A percentile compares a stretch with the other conserved stretches of the same genome.
These are phyloP conservation scores for Epirrita christyi DNA, from an alignment of 2,888 invertebrate species.

Conservation along the genomic window DNA sequence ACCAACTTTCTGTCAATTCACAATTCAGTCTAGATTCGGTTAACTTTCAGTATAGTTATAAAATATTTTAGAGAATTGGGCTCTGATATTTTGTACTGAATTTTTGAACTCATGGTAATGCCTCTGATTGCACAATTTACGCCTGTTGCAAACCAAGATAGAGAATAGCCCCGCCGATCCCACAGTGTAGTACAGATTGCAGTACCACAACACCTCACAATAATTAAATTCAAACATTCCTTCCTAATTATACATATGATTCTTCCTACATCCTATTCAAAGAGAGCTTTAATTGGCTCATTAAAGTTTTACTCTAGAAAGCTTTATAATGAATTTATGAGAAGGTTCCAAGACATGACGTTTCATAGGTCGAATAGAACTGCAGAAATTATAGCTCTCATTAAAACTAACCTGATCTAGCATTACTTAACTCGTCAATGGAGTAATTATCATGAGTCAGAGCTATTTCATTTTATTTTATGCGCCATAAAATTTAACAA, in stretches of 20 bases:
- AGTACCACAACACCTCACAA: no score
- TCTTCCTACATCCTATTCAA: conserved; percentile 43
- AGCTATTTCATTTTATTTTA: conserved; percentile 72
- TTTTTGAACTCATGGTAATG: no score
- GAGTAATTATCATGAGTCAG: conserved; percentile 65
- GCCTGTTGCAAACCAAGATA: no score
- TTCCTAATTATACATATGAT: conserved; percentile 31
- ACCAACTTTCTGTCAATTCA: no score
- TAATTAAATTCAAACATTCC: conserved; percentile 23
- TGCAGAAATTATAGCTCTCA: conserved; percentile 38
- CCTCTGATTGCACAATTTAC: no score
- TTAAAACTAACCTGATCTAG: conserved; percentile 39
- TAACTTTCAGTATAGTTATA: no score
- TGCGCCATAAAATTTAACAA: conserved; percentile 80
- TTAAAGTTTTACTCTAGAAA: conserved; percentile 36
- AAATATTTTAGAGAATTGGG: no score
- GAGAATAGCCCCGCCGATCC: no score
- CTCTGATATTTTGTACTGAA: no score
- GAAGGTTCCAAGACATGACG: conserved; percentile 26
- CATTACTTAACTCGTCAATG: conserved; percentile 50
- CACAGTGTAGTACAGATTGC: no score
- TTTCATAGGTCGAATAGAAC: conserved; percentile 24
- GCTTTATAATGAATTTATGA: conserved; percentile 20
- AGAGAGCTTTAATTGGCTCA: conserved; percentile 49
- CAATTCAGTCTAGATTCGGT: no score